These are phyloP conservation scores for Echinometra lucunter DNA, from an alignment of 53 echinoderm and acorn worm species.

Conservation along the genomic window DNA sequence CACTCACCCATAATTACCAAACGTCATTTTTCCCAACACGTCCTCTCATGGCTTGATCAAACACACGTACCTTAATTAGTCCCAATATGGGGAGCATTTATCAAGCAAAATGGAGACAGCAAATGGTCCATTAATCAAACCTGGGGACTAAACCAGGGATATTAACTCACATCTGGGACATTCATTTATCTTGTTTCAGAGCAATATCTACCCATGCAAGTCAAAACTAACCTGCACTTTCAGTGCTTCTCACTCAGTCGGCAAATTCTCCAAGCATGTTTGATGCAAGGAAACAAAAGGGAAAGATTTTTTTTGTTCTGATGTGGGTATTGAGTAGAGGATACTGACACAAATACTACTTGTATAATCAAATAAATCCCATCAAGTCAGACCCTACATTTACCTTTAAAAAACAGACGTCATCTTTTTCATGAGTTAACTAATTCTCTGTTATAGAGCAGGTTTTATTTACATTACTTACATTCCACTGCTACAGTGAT, in stretches of 20 bases:
- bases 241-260: neutral
- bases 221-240: constrained; percentile 4
- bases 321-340: neutral
- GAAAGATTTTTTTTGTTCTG: neutral
- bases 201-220: neutral
- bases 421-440: neutral
- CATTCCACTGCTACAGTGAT: neutral
- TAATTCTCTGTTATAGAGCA: neutral
- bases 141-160: neutral
- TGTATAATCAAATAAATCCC: neutral
- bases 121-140: constrained; percentile 59
- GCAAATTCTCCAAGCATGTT: neutral
- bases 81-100: constrained; percentile 34
- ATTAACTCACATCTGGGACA: constrained; percentile 55
- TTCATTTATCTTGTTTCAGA: constrained; percentile 37
- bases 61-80: constrained; percentile 15
- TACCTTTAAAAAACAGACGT: neutral
- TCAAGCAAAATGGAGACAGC: constrained; percentile 53
- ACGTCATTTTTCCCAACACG: constrained; percentile 41
- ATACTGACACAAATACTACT: neutral
- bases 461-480: neutral
- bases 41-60: constrained; percentile 27
- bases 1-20: constrained; percentile 55
- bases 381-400: neutral
- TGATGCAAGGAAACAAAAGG: neutral